Conservation (phyloP, 2,113 vertebrate species). For the Prietella phreatophila region DNA sequence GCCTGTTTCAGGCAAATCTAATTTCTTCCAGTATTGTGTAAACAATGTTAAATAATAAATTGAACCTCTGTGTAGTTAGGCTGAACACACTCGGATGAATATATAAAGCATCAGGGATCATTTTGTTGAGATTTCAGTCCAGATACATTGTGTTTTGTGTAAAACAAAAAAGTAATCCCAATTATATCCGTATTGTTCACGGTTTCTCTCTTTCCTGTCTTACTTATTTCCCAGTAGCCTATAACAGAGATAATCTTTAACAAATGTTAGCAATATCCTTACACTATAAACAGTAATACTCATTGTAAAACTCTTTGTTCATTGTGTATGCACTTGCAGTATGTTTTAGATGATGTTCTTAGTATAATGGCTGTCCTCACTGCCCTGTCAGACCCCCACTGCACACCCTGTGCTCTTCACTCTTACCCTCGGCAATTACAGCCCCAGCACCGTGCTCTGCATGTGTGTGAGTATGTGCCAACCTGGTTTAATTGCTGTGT, state of each 20-base stretch:
- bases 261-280: constrained; percentile 12
- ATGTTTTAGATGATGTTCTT: constrained; percentile 41
- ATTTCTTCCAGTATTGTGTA: constrained; percentile 58
- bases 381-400: constrained; percentile 42
- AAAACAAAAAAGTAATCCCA: constrained; percentile 10
- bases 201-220: background rate
- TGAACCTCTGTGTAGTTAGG: constrained; percentile 36
- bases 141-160: constrained; percentile 3
- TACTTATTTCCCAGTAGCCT: constrained; percentile 2
- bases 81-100: constrained; percentile 46
- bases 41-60: constrained; percentile 57
- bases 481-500: constrained; percentile 81
- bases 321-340: constrained; percentile 30
- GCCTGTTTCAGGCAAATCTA: constrained; percentile 42
- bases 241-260: background rate
- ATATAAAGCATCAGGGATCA: constrained; percentile 53
- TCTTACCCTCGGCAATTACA: constrained; percentile 28
- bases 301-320: background rate
- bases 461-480: constrained; percentile 64
- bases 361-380: constrained; percentile 40
- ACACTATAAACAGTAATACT: background rate
- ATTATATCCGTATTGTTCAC: background rate
- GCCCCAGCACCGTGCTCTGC: background rate
- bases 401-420: constrained; percentile 7
- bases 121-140: constrained; percentile 53